Percentiles rank a stretch among this genome's conserved stretches.
These are phyloP conservation scores for Archilochus colubris DNA, from an alignment of 2,113 vertebrate species.

Conservation along the genomic window DNA sequence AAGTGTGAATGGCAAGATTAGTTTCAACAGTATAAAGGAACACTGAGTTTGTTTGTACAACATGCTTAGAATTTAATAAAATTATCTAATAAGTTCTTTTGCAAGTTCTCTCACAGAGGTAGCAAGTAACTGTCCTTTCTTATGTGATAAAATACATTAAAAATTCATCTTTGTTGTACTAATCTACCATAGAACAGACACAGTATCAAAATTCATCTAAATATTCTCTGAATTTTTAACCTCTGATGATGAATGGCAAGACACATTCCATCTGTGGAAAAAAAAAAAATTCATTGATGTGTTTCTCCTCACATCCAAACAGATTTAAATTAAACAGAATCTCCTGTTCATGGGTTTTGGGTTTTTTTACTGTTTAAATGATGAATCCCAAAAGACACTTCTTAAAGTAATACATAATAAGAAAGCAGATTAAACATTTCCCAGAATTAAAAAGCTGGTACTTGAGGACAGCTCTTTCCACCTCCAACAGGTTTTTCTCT, in stretches of 20 bases:
- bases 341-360: fast-evolving
- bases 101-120: background rate
- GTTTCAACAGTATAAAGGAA: background rate
- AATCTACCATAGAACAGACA: background rate
- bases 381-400: background rate
- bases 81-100: fast-evolving
- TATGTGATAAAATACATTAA: background rate
- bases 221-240: background rate
- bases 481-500: background rate
- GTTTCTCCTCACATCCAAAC: background rate
- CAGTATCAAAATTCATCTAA: background rate
- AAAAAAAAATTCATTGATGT: fast-evolving
- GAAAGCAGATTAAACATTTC: background rate
- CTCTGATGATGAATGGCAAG: background rate
- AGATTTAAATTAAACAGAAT: background rate
- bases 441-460: background rate
- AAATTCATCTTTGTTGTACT: background rate
- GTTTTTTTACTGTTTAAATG: background rate
- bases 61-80: background rate
- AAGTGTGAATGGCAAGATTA: background rate
- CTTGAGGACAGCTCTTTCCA: background rate
- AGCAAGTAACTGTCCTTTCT: background rate
- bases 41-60: background rate
- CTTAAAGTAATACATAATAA: background rate
- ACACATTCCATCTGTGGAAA: background rate